Evolutionary conservation across 2,113 vertebrate genomes (phyloP).

Genomic region (Cnemophilus loriae): DNA sequence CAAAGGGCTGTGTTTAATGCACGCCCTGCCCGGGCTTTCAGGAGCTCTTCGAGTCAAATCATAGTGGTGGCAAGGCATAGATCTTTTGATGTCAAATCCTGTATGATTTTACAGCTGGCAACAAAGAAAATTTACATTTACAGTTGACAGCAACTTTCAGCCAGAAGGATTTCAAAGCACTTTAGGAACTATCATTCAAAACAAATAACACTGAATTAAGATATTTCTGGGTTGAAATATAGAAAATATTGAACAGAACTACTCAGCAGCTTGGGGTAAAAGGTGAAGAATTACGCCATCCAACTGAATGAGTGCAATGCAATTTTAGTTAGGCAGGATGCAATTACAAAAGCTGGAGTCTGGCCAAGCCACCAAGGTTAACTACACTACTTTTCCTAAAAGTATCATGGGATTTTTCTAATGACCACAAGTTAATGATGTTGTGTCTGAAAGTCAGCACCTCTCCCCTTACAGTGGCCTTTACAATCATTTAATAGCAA

Average conservation of each 20-base stretch:
- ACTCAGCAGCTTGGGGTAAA: conserved; percentile 30
- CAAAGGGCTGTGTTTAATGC: neutral
- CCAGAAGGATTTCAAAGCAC: conserved; percentile 32
- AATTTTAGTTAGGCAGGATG: conserved; percentile 41
- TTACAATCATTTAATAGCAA: conserved; percentile 12
- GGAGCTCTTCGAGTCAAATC: neutral
- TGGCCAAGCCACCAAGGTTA: conserved; percentile 59
- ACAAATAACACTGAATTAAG: conserved; percentile 26
- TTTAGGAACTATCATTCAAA: conserved; percentile 30
- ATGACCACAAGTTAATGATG: conserved; percentile 52
- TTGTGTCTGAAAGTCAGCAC: conserved; percentile 37
- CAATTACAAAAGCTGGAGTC: conserved; percentile 56
- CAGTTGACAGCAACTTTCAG: conserved; percentile 21
- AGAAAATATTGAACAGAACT: conserved; percentile 31
- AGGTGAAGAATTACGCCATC: conserved; percentile 17
- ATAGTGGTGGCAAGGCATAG: neutral
- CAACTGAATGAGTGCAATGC: neutral
- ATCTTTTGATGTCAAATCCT: conserved; percentile 25
- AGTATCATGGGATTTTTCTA: conserved; percentile 54
- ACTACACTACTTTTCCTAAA: conserved; percentile 38
- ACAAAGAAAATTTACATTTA: conserved; percentile 42
- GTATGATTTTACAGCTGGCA: conserved; percentile 26
- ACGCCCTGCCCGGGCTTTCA: neutral
- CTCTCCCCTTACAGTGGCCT: conserved; percentile 23
- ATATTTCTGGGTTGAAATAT: conserved; percentile 35